These are phyloP conservation scores for Dipodomys ordii DNA, from an alignment of 2,113 vertebrate genomes.

Conservation along the genomic window DNA sequence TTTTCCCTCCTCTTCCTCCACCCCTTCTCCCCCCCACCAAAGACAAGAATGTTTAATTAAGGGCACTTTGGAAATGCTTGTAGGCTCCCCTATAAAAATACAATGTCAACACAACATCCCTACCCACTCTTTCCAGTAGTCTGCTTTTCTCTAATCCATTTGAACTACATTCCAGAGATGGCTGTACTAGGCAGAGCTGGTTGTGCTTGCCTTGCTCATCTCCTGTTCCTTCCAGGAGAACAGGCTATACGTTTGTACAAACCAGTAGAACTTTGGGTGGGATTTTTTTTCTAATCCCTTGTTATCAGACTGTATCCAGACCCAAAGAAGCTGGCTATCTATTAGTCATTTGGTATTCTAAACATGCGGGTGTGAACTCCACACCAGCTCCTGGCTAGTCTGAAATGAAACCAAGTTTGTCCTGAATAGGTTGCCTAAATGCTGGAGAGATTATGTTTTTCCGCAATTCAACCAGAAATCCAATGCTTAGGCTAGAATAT, in stretches of 20 bases:
- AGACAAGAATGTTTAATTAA: neutral
- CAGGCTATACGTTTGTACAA: slow-evolving; percentile 46
- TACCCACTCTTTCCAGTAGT: neutral
- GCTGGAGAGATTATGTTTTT: slow-evolving; percentile 16
- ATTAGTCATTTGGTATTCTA: slow-evolving; percentile 77
- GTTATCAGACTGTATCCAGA: slow-evolving; percentile 75
- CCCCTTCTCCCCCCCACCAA: no score
- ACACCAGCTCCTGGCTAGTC: slow-evolving; percentile 46
- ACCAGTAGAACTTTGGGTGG: slow-evolving; percentile 55
- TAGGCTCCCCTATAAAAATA: neutral
- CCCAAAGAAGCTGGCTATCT: slow-evolving; percentile 74
- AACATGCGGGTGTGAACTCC: slow-evolving; percentile 54
- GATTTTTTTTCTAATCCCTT: neutral
- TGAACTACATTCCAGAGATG: neutral
- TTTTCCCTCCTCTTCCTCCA: neutral
- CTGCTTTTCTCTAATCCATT: neutral
- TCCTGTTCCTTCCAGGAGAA: slow-evolving; percentile 44
- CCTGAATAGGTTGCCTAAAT: slow-evolving; percentile 16
- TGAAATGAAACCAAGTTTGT: slow-evolving; percentile 59
- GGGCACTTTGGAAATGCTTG: slow-evolving; percentile 17
- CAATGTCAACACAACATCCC: neutral
- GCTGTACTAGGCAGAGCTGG: neutral
- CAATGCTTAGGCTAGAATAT: slow-evolving; percentile 4
- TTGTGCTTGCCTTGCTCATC: slow-evolving; percentile 30
- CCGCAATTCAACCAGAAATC: slow-evolving; percentile 32